A percentile compares a stretch with the other conserved stretches of the same genome.
Evolutionary conservation across 2,113 vertebrate species (phyloP).

Genomic region (Rhabdornis inornatus): DNA sequence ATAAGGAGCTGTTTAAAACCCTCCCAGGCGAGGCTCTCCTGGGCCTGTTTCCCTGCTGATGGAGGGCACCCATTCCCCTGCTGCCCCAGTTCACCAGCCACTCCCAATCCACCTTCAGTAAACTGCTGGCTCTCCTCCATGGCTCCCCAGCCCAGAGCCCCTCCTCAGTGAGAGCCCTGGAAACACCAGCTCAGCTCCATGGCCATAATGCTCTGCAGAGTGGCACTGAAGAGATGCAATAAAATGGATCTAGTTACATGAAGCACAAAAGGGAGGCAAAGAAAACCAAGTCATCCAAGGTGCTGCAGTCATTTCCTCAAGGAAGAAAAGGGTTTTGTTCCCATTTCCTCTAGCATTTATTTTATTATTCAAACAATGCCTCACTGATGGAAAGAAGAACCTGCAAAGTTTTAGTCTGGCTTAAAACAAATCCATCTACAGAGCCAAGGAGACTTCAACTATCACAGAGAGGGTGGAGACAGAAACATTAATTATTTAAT

Average conservation of each 20-base stretch:
- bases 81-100: background rate
- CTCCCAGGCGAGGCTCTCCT: background rate
- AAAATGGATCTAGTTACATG: rapidly evolving
- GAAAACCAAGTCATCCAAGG: background rate
- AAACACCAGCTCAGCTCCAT: background rate
- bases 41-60: rapidly evolving
- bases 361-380: background rate
- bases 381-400: background rate
- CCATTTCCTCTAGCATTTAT: background rate
- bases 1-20: background rate
- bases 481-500: background rate
- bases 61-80: rapidly evolving
- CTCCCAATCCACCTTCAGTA: background rate
- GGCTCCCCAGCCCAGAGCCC: background rate
- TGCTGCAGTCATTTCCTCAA: background rate
- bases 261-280: background rate
- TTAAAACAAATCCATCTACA: background rate
- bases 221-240: background rate
- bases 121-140: rapidly evolving
- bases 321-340: background rate
- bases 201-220: rapidly evolving
- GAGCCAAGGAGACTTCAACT: background rate
- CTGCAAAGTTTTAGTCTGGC: background rate
- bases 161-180: background rate
- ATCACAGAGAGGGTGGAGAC: background rate